Percentiles rank a stretch among this genome's conserved stretches.
Evolutionary conservation across 2,797 vertebrate genomes (phyloP).

Genomic region (Australoheros facetus): DNA sequence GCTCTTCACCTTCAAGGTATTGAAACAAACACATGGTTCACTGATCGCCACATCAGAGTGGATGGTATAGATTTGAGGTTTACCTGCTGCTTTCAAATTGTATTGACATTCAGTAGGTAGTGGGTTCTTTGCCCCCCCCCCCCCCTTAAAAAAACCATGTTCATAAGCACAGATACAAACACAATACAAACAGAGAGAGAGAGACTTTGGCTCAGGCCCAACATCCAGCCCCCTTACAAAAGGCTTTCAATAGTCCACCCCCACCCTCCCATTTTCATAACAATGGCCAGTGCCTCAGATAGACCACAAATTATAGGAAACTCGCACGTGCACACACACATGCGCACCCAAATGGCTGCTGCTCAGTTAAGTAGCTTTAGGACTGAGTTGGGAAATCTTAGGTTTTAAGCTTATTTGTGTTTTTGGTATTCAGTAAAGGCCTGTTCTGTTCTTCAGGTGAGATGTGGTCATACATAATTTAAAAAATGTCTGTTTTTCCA

Average conservation of each 20-base stretch:
- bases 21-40: neutral
- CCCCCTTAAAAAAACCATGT: slow-evolving; percentile 29
- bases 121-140: neutral
- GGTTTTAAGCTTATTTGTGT: neutral
- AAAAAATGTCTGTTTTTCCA: neutral
- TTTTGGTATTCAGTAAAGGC: neutral
- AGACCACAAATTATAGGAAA: slow-evolving; percentile 55
- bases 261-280: slow-evolving; percentile 60
- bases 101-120: slow-evolving; percentile 11
- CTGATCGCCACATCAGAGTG: slow-evolving; percentile 16
- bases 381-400: neutral
- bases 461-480: slow-evolving; percentile 9
- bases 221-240: slow-evolving; percentile 75
- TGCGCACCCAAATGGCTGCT: neutral
- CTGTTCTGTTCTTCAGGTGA: slow-evolving; percentile 13
- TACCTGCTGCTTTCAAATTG: slow-evolving; percentile 2
- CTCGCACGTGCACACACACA: slow-evolving; percentile 15
- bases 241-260: slow-evolving; percentile 60
- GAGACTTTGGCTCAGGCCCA: slow-evolving; percentile 55
- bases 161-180: slow-evolving; percentile 9
- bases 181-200: slow-evolving; percentile 13
- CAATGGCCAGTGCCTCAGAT: slow-evolving; percentile 56
- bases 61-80: slow-evolving; percentile 12
- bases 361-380: neutral
- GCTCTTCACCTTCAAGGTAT: slow-evolving; percentile 15